These are phyloP conservation scores for Eubucco bourcierii DNA, from an alignment of 2,113 vertebrate genomes.

Conservation along the genomic window DNA sequence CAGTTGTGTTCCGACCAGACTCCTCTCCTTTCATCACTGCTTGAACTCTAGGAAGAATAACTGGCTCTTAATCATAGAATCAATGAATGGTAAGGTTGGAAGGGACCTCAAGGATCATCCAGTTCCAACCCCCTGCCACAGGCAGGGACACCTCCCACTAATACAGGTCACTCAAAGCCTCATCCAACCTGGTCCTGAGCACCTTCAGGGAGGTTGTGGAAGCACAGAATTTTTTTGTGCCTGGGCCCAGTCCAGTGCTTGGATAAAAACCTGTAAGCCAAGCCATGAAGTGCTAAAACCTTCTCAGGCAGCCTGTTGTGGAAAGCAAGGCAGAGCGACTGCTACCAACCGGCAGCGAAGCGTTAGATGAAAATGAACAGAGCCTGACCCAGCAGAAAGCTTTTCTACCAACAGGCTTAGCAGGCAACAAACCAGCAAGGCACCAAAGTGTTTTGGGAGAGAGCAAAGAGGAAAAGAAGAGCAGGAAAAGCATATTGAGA, in stretches of 20 bases:
- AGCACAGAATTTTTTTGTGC: no score
- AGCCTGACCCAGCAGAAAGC: not conserved
- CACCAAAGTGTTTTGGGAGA: slow-evolving; percentile 11
- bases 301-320: not conserved
- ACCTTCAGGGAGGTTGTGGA: no score
- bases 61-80: no score
- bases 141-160: no score
- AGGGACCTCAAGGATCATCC: no score
- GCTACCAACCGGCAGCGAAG: not conserved
- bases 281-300: not conserved
- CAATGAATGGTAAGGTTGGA: no score
- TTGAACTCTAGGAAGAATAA: no score
- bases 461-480: not conserved
- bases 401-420: not conserved
- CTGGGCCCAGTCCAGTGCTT: not conserved
- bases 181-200: no score
- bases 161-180: no score
- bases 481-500: not conserved
- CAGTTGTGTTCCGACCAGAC: no score
- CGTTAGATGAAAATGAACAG: not conserved
- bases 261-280: not conserved
- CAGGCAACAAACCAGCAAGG: not conserved
- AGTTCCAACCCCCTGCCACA: no score
- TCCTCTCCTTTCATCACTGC: no score
- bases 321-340: not conserved